Conservation (phyloP, 2,797 vertebrate species). For the Sebastes taczanowskii region DNA sequence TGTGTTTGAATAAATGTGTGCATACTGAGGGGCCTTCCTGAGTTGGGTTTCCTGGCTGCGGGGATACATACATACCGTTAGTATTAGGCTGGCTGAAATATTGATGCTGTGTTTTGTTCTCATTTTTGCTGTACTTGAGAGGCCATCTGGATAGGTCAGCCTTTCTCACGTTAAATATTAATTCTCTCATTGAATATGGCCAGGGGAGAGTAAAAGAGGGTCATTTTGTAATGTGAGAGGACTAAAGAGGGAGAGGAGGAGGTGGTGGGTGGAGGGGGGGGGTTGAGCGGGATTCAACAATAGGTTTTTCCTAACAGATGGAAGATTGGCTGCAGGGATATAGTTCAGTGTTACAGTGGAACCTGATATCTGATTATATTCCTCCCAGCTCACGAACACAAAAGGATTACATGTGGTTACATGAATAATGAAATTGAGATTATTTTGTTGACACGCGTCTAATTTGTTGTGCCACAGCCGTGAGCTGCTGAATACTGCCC, state of each 20-base stretch:
- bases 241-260: conserved; percentile 1
- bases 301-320: conserved; percentile 78
- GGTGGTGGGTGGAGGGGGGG: not conserved
- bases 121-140: conserved; percentile 62
- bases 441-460: conserved; percentile 68
- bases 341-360: conserved; percentile 59
- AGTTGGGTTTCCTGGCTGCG: conserved; percentile 47
- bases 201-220: conserved; percentile 60
- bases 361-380: conserved; percentile 69
- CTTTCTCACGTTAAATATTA: conserved; percentile 77
- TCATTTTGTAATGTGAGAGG: conserved; percentile 73
- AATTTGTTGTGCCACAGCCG: conserved; percentile 58
- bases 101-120: conserved; percentile 74
- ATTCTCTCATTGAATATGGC: conserved; percentile 63
- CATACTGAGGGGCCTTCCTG: conserved; percentile 47
- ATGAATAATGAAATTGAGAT: conserved; percentile 75
- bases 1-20: conserved; percentile 36
- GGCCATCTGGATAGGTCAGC: conserved; percentile 66
- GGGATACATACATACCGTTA: conserved; percentile 40
- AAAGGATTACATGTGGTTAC: conserved; percentile 72
- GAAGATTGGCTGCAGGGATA: conserved; percentile 61
- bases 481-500: conserved; percentile 15
- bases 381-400: conserved; percentile 46
- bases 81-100: conserved; percentile 65
- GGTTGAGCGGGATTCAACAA: conserved; percentile 62